Percentiles rank a stretch among this genome's conserved stretches.
Conservation (phyloP, 92 coral and sea anemone genomes). For the Bergia puertoricense region DNA sequence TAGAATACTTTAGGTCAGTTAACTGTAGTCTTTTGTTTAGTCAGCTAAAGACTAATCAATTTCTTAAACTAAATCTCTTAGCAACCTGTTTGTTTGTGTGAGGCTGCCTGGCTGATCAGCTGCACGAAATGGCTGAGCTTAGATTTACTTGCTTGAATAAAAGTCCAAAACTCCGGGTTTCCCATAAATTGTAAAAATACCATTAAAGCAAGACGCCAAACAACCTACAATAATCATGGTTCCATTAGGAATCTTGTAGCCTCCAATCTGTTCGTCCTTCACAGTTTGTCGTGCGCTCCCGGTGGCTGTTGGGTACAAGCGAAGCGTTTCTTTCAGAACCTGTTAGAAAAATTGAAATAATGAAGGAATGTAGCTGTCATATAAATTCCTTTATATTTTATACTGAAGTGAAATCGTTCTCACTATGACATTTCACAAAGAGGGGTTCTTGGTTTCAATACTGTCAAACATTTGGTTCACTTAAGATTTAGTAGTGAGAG, state of each 20-base stretch:
- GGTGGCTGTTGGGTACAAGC: conserved; percentile 38
- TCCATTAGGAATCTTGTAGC: conserved; percentile 24
- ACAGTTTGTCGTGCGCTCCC: conserved; percentile 14
- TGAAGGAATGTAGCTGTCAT: neutral
- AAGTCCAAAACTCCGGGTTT: no score
- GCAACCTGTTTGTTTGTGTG: no score
- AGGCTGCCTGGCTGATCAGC: no score
- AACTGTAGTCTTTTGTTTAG: no score
- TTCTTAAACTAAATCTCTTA: no score
- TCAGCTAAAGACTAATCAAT: no score
- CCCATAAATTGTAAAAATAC: neutral
- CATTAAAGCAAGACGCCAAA: neutral
- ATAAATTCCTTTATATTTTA: neutral
- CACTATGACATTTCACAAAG: neutral
- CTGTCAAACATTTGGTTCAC: no score
- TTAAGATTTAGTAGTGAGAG: no score
- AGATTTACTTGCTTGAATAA: no score
- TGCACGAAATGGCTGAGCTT: no score
- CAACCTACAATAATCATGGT: conserved; percentile 3
- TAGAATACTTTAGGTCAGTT: no score
- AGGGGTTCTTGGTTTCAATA: neutral
- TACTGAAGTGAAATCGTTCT: neutral
- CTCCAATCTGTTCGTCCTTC: conserved; percentile 18
- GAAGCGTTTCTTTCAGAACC: conserved; percentile 33
- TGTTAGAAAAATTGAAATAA: neutral